Evolutionary conservation across 2,113 vertebrate species (phyloP), one percentile per base, ranked within the genome.

Genomic region (Solea solea): DNA sequence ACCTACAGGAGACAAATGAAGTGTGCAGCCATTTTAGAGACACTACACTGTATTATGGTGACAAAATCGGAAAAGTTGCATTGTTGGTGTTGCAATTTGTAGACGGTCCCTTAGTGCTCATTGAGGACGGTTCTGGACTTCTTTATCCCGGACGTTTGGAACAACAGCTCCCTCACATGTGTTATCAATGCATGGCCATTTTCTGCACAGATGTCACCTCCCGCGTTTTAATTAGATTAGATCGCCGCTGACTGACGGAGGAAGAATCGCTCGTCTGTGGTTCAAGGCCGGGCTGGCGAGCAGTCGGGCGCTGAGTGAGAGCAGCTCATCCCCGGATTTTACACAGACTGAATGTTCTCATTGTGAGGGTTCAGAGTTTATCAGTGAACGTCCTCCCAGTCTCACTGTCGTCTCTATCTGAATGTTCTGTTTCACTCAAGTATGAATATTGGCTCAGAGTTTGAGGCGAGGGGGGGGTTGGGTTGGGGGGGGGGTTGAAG

Each of bases 321-420:
- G 60, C 57, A 63, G 79, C 74, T 73, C 80, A 67, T 89, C 84
- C 14, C 61, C 57, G 51, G 28, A 34, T 34, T 34, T 54, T 62
- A 51, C 76, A 81, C 56, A 69, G 78, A 81, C 84, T 91, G 86
- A 92, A 89, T 90, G 88, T 91, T 90, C 83, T 91, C 89, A 89
- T 90, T 92, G 92, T 90, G 54, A 64, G 64, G 16, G 79, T 86
- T 90, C 88, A 91, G 80, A 85, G 87, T 89, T 90, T 93, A 93
- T 94, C 91, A 91, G 85, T 78, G 76, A 86, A 88, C 81, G 81
- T 89, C 88, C 89, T 88, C 85, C 90, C 89, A 78, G 88, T 81
- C 81, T 82, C 80, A 16, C 64, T 76, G 77, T 54, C 54, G 79
- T 86, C 86, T 89, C 82, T 89, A 64, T 89, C 86, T 89, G 78